These are phyloP conservation scores for Gila orcuttii DNA, from an alignment of 2,113 vertebrate genomes.

Conservation along the genomic window DNA sequence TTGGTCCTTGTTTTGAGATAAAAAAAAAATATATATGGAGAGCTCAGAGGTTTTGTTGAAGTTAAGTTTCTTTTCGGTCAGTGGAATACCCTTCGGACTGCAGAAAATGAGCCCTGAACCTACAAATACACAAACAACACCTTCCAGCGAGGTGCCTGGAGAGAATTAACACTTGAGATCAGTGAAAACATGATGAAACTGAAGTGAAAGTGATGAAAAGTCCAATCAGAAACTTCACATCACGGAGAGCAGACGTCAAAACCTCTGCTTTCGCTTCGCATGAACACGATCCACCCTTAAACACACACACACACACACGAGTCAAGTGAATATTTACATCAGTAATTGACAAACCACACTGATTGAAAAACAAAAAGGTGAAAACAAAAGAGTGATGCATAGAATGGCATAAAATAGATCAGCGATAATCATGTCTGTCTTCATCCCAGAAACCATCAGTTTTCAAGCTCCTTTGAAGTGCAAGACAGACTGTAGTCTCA, in stretches of 20 bases:
- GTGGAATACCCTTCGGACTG: conserved; percentile 28
- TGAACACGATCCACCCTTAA: conserved; percentile 37
- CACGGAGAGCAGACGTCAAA: neutral
- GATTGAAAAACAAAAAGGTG: conserved; percentile 43
- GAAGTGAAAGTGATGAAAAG: neutral
- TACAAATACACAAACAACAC: conserved; percentile 20
- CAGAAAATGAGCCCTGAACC: conserved; percentile 6
- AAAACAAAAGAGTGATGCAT: conserved; percentile 38
- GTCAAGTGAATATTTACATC: conserved; percentile 66
- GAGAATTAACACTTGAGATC: conserved; percentile 17
- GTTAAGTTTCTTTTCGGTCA: neutral
- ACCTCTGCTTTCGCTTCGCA: neutral
- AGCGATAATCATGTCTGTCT: neutral
- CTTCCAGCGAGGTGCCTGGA: neutral
- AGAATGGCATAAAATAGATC: conserved; percentile 39
- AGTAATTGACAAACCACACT: conserved; percentile 50
- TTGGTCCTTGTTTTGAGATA: conserved; percentile 76
- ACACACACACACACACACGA: conserved; percentile 26
- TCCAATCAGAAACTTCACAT: conserved; percentile 14
- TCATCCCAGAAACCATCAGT: neutral
- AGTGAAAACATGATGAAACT: conserved; percentile 13
- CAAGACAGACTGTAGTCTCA: conserved; percentile 3
- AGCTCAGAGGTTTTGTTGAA: neutral
- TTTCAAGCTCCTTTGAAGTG: conserved; percentile 24
- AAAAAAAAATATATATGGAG: conserved; percentile 48